These are phyloP conservation scores for Cheilosia variabilis DNA, from an alignment of 2,888 invertebrate species.

Conservation along the genomic window DNA sequence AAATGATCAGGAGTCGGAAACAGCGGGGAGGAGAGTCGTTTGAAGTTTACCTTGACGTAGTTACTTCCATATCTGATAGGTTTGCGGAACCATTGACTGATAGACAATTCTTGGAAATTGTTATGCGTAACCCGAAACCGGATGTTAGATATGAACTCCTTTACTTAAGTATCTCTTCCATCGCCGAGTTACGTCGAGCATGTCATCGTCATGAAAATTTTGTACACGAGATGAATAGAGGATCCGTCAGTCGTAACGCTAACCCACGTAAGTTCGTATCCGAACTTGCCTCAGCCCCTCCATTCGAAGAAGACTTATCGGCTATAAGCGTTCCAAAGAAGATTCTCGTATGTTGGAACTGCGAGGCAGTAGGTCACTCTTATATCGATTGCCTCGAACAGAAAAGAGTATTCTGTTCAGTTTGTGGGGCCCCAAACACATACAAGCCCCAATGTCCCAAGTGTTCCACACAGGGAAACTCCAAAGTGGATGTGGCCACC, in stretches of 20 bases:
- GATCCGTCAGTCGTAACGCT: no score
- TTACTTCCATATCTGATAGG: neutral
- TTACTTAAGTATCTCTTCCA: neutral
- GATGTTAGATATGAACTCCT: neutral
- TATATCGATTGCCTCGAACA: slow-evolving; percentile 10
- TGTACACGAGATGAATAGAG: no score
- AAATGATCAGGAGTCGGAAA: no score
- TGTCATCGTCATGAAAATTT: neutral
- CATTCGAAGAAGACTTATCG: no score
- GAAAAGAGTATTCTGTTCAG: slow-evolving; percentile 25
- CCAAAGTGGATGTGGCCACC: slow-evolving; percentile 12
- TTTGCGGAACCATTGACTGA: no score
- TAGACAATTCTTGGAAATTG: neutral
- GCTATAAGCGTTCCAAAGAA: no score
- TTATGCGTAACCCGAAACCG: neutral
- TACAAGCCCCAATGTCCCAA: slow-evolving; percentile 34
- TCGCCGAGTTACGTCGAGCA: neutral
- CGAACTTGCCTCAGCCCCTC: no score
- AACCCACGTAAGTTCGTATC: no score
- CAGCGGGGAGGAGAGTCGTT: neutral
- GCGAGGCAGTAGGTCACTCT: neutral
- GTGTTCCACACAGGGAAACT: slow-evolving; percentile 28
- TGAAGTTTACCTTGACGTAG: neutral
- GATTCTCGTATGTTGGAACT: no score
- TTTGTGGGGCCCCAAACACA: slow-evolving; percentile 14